These are phyloP conservation scores for Eurystomus glaucurus DNA, from an alignment of 2,797 vertebrate genomes.

Conservation along the genomic window DNA sequence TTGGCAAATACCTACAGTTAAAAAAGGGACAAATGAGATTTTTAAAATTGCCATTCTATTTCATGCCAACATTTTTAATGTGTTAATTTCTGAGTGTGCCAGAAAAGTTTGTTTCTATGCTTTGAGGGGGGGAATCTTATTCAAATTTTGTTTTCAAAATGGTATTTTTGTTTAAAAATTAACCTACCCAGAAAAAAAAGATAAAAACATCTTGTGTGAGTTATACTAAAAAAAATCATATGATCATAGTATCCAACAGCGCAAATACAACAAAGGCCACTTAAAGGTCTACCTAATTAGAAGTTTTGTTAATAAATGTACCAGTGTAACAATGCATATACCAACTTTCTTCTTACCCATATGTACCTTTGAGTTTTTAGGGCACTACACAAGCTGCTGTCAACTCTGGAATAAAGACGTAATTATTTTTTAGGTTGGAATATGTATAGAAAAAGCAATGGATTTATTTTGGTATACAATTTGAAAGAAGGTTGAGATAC, in stretches of 20 bases:
- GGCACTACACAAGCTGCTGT: neutral
- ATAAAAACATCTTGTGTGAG: neutral
- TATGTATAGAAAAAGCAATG: neutral
- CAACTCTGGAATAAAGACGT: neutral
- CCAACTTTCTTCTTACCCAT: neutral
- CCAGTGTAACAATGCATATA: neutral
- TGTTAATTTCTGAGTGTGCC: neutral
- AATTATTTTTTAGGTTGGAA: neutral
- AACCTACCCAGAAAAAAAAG: neutral
- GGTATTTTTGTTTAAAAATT: neutral
- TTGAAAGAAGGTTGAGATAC: neutral
- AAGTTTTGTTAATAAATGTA: neutral
- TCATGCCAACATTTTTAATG: neutral
- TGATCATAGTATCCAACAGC: neutral
- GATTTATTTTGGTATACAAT: neutral
- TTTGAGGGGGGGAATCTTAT: accelerated
- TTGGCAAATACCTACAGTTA: neutral
- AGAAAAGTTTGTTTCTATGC: neutral
- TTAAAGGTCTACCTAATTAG: neutral
- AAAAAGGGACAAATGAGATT: neutral
- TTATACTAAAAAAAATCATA: neutral
- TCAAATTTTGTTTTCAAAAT: neutral
- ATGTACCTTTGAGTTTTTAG: neutral
- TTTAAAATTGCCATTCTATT: neutral
- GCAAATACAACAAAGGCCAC: neutral